Evolutionary conservation across 2,888 invertebrate species (phyloP), one percentile per base, ranked within the genome.

Genomic region (Andrena chrysosceles): DNA sequence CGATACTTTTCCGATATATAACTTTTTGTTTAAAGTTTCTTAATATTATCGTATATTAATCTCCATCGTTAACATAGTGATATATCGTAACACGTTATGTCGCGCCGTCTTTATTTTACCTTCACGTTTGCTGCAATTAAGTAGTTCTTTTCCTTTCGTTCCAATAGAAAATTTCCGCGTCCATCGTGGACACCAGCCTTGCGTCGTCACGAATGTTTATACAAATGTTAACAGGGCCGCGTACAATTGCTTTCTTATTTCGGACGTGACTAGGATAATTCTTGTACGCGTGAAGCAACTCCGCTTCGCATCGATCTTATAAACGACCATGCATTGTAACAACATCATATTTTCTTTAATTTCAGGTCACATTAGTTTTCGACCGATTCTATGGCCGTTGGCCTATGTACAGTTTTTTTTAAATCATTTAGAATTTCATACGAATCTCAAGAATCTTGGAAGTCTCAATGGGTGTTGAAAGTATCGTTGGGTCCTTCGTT

Each of bases 301-400:
- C 49, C 31, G 49, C 66, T 71, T 78, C 64, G 8, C 60, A 54
- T 71, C 52, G 64, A 13, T 13, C 13, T 29, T 29, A 20, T 31
- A 8, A 60, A 52, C 56, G 42, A 78, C 78, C 23, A 78, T 60
- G 42, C n/a, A 23, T 33, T 54, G 20, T 56, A 63, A 69, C 63
- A 48, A 69, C 66, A 78, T 71, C 59, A 66, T 80, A 75, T 68
- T 79, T 56, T 59, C 29, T 59, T 81, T 60, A 87, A 67, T 77
- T 87, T 88, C 87, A 87, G 85, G 87, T 87, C 85, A 87, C 85
- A 84, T 75, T 78, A 49, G 84, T 85, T 85, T 68, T 71, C 74
- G 72, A 74, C 78, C 80, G 79, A 70, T 85, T 13, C 72, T 85
- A 86, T 54, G 60, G 52, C 77, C 67, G 70, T 80, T 83, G 80